Base-by-base conservation (phyloP, 2,797 vertebrate genomes). In the Ptychobarbus kaznakovi region DNA sequence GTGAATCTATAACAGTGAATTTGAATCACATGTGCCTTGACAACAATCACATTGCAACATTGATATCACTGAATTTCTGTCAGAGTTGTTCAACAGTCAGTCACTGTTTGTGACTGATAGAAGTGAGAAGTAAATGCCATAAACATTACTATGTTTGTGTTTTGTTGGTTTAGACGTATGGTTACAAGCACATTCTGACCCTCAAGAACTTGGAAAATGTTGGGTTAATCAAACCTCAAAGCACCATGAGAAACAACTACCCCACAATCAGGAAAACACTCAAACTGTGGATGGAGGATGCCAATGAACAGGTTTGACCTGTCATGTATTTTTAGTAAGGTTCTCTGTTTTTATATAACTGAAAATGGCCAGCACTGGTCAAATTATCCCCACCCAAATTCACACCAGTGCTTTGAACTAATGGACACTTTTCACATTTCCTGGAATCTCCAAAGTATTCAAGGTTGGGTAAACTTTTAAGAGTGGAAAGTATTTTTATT, bases 251-350 rank as follows among this genome's bases (percentile, higher is more conserved):
- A 88, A 99, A 99, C 84, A 99, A 96, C 91, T 98, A 97, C 91
- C 98, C 98, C 6, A 99, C 97, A 0, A 97, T 99, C 81, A 95
- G 98, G 89, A 99, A 99, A 89, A 99, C 98, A 0, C 91, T 99
- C 5, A 98, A 98, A 81, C 93, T 99, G 73, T 99, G 98, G 98
- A 98, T 99, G 98, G 98, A 99, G 51, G 98, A 99, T 0, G 96
- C 99, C 16, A 99, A 99, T 0, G 98, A 99, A 18, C 98, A 99
- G 94, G 98, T 98, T 80, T 25, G 86, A 74, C 13, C 28, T 38
- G 40, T 10, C 5, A 1, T 58, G 28, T 53, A 40, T 40, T 58
- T 8, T 75, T 20, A 75, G 1, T 35, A 3, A 4, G 51, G 4
- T 11, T 61, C 56, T 61, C 56, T 12, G 51, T 38, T 7, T 75